Conservation (phyloP, 2,797 vertebrate species). For the Megalops cyprinoides region DNA sequence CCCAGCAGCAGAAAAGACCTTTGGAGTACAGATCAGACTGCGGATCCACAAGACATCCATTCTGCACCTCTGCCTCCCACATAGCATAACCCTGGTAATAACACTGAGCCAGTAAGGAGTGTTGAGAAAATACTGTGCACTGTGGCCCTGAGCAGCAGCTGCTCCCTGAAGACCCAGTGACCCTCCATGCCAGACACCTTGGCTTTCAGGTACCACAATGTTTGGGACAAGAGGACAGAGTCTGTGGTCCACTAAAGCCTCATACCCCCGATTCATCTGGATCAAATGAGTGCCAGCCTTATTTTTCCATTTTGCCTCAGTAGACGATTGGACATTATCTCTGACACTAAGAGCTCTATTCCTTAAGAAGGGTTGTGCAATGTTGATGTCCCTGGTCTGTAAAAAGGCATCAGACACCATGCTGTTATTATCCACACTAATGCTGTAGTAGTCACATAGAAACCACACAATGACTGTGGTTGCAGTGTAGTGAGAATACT, state of each 20-base stretch:
- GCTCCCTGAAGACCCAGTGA: not conserved
- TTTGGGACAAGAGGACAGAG: not conserved
- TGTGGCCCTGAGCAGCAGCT: no score
- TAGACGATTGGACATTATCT: no score
- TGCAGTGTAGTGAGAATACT: not conserved
- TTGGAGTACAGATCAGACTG: not conserved
- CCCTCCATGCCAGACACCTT: not conserved
- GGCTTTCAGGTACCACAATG: not conserved
- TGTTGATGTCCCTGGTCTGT: no score
- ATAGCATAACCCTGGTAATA: no score
- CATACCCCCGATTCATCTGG: no score
- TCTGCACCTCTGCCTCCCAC: not conserved
- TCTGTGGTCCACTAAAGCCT: no score
- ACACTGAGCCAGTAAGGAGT: not conserved
- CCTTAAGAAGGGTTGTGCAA: no score
- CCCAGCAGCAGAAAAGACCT: not conserved
- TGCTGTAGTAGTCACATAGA: no score
- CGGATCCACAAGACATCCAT: not conserved
- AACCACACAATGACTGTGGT: no score
- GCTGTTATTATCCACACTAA: not conserved
- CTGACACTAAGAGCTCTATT: no score
- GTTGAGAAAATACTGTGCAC: not conserved
- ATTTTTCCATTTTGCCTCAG: no score
- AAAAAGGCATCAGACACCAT: not conserved
- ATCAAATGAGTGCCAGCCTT: no score